These are phyloP conservation scores for Paradoxurus hermaphroditus DNA, from an alignment of 2,113 vertebrate species.

Conservation along the genomic window DNA sequence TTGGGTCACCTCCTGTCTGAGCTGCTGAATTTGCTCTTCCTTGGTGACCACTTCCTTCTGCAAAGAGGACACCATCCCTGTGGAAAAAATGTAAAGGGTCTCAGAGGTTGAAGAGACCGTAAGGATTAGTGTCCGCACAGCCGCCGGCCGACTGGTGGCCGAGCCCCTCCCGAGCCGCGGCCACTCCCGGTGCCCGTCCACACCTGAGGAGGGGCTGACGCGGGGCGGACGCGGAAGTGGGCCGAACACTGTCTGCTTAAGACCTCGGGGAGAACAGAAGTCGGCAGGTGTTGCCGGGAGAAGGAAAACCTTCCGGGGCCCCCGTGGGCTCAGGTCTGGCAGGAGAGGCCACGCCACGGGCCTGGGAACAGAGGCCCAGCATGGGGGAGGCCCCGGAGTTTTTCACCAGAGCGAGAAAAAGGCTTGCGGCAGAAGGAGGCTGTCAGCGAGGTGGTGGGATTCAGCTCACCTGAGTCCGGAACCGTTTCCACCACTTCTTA, in stretches of 20 bases:
- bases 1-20: conserved; percentile 77
- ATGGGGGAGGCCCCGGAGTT: neutral
- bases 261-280: neutral
- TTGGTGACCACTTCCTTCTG: conserved; percentile 80
- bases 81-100: neutral
- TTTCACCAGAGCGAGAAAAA: neutral
- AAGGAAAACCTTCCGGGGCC: neutral
- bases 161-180: neutral
- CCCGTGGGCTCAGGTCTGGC: neutral
- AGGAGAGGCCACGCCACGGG: neutral
- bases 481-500: neutral
- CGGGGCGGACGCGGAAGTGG: neutral
- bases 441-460: neutral
- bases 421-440: neutral
- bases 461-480: neutral
- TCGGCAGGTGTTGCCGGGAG: neutral
- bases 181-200: neutral
- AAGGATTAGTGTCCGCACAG: accelerated
- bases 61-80: conserved; percentile 83
- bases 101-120: neutral
- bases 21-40: conserved; percentile 80
- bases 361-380: neutral
- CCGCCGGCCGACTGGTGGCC: accelerated
- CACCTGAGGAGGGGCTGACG: neutral
- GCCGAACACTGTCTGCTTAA: accelerated